phyloP scores from a whole-genome alignment of 2,888 invertebrate genomes.

The Branchipolynoe longqiensis region DNA sequence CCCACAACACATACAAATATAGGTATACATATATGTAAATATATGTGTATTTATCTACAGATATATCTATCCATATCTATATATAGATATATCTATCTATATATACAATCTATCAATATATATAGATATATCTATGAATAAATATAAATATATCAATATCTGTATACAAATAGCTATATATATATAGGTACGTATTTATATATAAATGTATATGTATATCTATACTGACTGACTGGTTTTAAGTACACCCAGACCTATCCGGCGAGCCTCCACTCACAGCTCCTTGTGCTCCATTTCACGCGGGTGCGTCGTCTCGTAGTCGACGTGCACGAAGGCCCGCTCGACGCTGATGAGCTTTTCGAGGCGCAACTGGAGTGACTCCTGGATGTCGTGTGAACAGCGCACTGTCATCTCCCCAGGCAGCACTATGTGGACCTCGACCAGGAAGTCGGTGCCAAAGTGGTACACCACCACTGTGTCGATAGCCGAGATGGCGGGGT shows the following conservation, averaged over 20 bases:
- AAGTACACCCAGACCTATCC: neutral
- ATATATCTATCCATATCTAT: no score
- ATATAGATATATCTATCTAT: no score
- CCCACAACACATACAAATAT: no score
- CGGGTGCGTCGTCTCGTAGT: slow-evolving; percentile 66
- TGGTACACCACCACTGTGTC: slow-evolving; percentile 83
- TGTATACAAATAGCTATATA: no score
- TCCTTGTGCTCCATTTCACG: slow-evolving; percentile 19
- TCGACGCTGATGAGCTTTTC: slow-evolving; percentile 82
- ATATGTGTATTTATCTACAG: no score
- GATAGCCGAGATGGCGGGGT: slow-evolving; percentile 67
- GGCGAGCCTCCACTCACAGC: neutral
- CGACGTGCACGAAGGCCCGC: slow-evolving; percentile 83
- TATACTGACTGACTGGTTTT: no score
- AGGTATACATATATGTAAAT: no score
- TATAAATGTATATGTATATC: no score
- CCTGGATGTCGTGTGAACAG: slow-evolving; percentile 83
- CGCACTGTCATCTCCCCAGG: slow-evolving; percentile 81
- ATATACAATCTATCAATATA: no score
- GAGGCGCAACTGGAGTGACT: slow-evolving; percentile 82
- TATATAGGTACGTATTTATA: no score
- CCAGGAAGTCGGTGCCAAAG: slow-evolving; percentile 81
- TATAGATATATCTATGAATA: no score
- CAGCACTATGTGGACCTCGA: slow-evolving; percentile 82
- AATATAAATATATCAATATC: no score